A percentile compares a stretch with the other conserved stretches of the same genome.
Conservation (phyloP, 2,888 invertebrate genomes). For the Geotrupes spiniger region DNA sequence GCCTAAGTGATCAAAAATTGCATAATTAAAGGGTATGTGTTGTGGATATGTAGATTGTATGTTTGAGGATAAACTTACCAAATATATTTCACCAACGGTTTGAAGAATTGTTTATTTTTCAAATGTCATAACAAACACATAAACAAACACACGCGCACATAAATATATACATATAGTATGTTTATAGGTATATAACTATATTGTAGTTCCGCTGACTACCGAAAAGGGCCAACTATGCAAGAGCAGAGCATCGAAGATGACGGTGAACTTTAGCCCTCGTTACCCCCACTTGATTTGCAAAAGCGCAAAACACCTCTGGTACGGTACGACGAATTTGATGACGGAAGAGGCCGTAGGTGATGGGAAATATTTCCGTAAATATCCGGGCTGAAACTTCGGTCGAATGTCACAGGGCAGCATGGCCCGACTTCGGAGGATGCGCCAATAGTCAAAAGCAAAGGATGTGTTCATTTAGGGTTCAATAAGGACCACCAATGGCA, state of each 20-base stretch:
- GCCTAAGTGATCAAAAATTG: no score
- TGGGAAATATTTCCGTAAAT: constrained; percentile 45
- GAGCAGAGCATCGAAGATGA: constrained; percentile 27
- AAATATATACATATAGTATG: background rate
- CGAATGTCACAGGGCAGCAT: constrained; percentile 34
- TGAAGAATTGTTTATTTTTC: background rate
- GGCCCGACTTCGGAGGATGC: constrained; percentile 32
- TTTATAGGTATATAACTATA: no score
- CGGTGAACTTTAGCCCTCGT: constrained; percentile 24
- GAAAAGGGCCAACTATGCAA: constrained; percentile 32
- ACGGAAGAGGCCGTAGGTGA: constrained; percentile 39
- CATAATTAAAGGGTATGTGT: no score
- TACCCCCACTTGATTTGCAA: constrained; percentile 41
- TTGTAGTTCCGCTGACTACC: constrained; percentile 19
- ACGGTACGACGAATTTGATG: constrained; percentile 28
- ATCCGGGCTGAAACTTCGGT: constrained; percentile 28
- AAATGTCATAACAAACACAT: background rate
- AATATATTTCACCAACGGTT: no score
- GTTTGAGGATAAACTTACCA: no score
- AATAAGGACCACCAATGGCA: constrained; percentile 29
- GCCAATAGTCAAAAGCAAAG: constrained; percentile 32
- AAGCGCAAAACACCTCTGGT: constrained; percentile 42
- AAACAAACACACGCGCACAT: constrained; percentile 3
- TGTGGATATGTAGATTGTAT: no score
- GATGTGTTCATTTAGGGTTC: constrained; percentile 34